A percentile compares a stretch with the other conserved stretches of the same genome.
Conservation (phyloP, 2,113 vertebrate species). For the Neomonachus schauinslandi region DNA sequence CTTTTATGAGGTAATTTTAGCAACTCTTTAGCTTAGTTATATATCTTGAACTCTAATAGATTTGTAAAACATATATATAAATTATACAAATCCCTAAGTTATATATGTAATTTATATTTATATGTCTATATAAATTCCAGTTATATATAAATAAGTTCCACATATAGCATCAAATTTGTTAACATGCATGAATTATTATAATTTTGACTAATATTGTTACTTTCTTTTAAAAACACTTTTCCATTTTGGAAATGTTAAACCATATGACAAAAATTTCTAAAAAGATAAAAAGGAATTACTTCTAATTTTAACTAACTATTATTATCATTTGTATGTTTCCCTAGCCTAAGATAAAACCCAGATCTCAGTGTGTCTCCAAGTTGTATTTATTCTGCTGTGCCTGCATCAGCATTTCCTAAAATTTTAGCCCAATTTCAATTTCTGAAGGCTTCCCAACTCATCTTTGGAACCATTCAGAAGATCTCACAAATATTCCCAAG, state of each 20-base stretch:
- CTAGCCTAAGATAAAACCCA: neutral
- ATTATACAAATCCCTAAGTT: neutral
- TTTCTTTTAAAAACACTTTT: neutral
- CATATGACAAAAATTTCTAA: neutral
- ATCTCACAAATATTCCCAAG: neutral
- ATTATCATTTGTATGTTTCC: neutral
- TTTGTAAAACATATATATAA: neutral
- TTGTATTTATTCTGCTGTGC: neutral
- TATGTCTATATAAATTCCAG: neutral
- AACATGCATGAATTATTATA: neutral
- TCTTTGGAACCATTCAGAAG: neutral
- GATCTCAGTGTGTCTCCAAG: neutral
- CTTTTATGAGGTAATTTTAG: neutral
- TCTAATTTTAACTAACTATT: neutral
- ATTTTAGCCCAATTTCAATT: neutral
- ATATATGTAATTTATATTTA: neutral
- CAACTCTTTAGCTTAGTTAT: neutral
- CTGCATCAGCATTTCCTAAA: neutral
- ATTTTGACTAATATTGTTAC: neutral
- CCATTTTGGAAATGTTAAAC: neutral
- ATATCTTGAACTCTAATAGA: neutral
- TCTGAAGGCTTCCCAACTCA: neutral
- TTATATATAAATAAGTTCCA: neutral
- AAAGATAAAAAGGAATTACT: neutral
- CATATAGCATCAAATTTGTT: neutral